Percentiles rank a stretch among this genome's conserved stretches.
Evolutionary conservation across 2,113 vertebrate genomes (phyloP).

Genomic region (Lutjanus erythropterus): DNA sequence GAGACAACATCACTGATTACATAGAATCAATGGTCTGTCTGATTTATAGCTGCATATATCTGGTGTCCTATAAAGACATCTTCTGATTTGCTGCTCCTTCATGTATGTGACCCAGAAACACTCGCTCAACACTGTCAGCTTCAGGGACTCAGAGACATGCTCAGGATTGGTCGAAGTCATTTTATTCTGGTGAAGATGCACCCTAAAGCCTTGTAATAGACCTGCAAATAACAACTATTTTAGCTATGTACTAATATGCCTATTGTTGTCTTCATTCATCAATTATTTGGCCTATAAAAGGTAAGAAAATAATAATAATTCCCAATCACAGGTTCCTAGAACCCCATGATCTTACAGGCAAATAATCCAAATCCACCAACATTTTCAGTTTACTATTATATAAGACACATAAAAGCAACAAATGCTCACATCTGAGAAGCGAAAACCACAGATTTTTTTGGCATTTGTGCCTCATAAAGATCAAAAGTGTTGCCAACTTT

Average conservation of each 20-base stretch:
- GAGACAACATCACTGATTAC: conserved; percentile 12
- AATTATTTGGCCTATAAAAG: background rate
- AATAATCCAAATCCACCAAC: background rate
- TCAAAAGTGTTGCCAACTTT: background rate
- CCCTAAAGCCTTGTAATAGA: background rate
- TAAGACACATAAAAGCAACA: background rate
- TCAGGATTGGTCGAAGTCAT: background rate
- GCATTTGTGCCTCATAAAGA: background rate
- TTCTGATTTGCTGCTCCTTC: background rate
- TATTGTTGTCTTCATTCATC: background rate
- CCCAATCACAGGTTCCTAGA: background rate
- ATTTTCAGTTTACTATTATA: background rate
- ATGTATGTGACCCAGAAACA: background rate
- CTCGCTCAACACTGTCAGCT: background rate
- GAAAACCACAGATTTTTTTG: background rate
- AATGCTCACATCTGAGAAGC: background rate
- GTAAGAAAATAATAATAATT: background rate
- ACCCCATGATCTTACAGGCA: background rate
- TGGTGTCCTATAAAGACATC: conserved; percentile 1
- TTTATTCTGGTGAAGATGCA: background rate
- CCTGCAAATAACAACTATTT: background rate
- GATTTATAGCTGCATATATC: background rate
- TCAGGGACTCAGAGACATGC: background rate
- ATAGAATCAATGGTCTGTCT: no score
- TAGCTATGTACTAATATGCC: background rate